Percentiles rank a stretch among this genome's conserved stretches.
Evolutionary conservation across 2,888 invertebrate genomes (phyloP).

Genomic region (Leptopilina syphax): DNA sequence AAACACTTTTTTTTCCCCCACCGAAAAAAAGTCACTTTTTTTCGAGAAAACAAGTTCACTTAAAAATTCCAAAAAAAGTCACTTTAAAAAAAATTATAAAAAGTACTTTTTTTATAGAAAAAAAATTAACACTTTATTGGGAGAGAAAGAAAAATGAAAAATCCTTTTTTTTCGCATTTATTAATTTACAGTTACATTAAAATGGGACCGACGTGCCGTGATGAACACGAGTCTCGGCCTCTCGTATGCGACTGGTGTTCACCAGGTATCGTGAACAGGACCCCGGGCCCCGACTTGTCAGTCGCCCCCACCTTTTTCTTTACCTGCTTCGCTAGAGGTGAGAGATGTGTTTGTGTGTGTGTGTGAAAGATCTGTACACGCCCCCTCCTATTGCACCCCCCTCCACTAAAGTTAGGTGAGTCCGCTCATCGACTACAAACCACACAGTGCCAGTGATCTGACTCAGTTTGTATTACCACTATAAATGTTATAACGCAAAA

Average conservation of each 20-base stretch:
- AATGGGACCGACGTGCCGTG: slow-evolving; percentile 43
- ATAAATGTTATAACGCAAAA: slow-evolving; percentile 11
- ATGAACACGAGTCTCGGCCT: slow-evolving; percentile 58
- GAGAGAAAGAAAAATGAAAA: no score
- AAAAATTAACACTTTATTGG: neutral
- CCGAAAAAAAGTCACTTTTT: neutral
- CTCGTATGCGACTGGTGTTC: slow-evolving; percentile 70
- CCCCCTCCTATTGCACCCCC: slow-evolving; percentile 31
- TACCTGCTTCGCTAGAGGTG: no score
- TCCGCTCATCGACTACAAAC: slow-evolving; percentile 20
- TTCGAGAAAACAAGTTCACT: neutral
- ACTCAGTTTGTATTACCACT: slow-evolving; percentile 20
- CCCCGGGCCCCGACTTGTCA: slow-evolving; percentile 69
- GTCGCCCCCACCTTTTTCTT: slow-evolving; percentile 53
- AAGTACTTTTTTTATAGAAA: neutral
- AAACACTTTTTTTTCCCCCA: no score
- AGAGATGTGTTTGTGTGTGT: no score
- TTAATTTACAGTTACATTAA: slow-evolving; percentile 64
- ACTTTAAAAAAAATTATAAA: neutral
- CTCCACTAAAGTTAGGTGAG: neutral
- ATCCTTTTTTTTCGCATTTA: neutral
- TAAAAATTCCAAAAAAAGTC: neutral
- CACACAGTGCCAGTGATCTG: slow-evolving; percentile 20
- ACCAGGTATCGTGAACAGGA: slow-evolving; percentile 63
- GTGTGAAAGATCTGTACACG: slow-evolving; percentile 57